These are phyloP conservation scores for Ptyas mucosa DNA, from an alignment of 2,113 vertebrate genomes.

Conservation along the genomic window DNA sequence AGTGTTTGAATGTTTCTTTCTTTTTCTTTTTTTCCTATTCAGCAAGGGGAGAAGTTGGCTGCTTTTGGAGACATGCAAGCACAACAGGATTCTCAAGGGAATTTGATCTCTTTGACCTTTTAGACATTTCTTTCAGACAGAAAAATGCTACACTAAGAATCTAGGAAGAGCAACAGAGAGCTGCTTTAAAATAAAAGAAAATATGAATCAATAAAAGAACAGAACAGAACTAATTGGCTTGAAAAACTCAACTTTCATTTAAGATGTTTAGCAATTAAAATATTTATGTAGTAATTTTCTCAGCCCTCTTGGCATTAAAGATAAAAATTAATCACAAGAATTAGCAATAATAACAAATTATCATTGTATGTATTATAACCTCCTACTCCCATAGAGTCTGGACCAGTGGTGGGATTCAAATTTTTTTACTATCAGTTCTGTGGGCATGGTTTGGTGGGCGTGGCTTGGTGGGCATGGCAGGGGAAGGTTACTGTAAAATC, in stretches of 20 bases:
- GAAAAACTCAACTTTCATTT: background rate
- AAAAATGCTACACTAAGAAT: background rate
- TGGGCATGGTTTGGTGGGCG: too few relatives aligned
- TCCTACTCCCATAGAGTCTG: background rate
- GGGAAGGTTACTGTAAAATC: too few relatives aligned
- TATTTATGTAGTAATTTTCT: background rate
- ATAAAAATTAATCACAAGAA: background rate
- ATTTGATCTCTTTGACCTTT: background rate
- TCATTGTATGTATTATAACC: background rate
- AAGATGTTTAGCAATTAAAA: background rate
- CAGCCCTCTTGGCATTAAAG: background rate
- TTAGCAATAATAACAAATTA: background rate
- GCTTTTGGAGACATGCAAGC: background rate
- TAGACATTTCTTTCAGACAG: background rate
- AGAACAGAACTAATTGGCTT: background rate
- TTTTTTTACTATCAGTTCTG: too few relatives aligned
- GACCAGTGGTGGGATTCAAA: too few relatives aligned
- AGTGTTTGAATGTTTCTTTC: background rate
- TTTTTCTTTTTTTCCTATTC: background rate
- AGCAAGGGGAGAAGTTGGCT: background rate
- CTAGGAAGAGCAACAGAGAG: background rate
- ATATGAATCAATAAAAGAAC: constrained; percentile 1
- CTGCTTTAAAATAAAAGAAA: background rate
- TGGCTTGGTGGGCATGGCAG: too few relatives aligned
- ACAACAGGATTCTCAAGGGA: background rate